phyloP scores from a whole-genome alignment of 2,888 invertebrate genomes.

The Noctua pronuba region DNA sequence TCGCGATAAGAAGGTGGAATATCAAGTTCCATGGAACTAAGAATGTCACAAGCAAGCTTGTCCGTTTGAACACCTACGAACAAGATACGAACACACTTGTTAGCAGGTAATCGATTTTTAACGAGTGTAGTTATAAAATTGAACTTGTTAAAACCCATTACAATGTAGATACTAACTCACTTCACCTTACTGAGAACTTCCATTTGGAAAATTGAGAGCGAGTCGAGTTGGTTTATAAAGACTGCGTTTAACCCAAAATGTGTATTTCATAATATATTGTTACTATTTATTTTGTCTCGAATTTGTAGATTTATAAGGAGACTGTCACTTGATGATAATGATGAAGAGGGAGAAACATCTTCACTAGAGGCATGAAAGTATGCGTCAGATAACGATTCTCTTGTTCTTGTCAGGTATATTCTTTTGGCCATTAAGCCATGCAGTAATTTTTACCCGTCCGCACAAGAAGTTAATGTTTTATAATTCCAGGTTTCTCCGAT shows the following conservation, averaged over 20 bases:
- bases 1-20: not conserved
- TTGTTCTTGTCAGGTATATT: not conserved
- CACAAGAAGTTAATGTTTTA: not conserved
- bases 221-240: not conserved
- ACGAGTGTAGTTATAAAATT: constrained; percentile 22
- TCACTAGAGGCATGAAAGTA: not conserved
- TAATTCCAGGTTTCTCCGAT: not conserved
- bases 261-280: too few relatives aligned
- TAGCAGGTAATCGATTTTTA: constrained; percentile 19
- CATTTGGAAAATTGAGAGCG: not conserved
- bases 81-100: constrained; percentile 1
- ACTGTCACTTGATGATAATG: not conserved
- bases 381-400: not conserved
- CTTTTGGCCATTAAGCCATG: not conserved
- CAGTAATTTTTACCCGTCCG: not conserved
- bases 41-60: not conserved
- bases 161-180: not conserved
- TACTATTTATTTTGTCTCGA: not conserved
- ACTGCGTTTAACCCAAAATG: not conserved
- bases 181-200: too few relatives aligned
- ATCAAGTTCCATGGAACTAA: not conserved
- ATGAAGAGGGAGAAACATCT: not conserved
- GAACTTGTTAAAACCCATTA: constrained; percentile 25
- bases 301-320: not conserved
- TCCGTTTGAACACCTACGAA: not conserved